phyloP scores from a whole-genome alignment of 2,888 invertebrate species.

The Polymixis lichenea region DNA sequence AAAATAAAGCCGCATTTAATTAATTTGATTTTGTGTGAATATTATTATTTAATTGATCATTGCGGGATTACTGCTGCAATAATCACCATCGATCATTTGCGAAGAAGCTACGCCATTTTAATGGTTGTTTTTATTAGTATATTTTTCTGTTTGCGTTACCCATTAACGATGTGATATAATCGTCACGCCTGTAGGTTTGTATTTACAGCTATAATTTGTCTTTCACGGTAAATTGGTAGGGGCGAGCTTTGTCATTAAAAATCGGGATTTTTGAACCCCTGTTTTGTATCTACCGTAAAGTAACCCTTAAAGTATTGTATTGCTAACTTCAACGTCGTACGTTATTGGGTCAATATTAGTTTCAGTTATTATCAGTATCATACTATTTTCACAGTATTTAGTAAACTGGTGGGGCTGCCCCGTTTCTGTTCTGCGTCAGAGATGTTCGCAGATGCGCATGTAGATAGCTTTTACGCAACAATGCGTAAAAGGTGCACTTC shows the following conservation, averaged over 20 bases:
- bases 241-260: too few relatives aligned
- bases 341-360: background rate
- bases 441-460: too few relatives aligned
- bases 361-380: background rate
- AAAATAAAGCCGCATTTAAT: background rate
- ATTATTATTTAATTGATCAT: conserved; percentile 6
- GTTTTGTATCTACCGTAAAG: background rate
- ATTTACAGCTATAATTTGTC: conserved; percentile 7
- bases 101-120: background rate
- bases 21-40: background rate
- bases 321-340: background rate
- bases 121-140: conserved; percentile 19
- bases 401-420: too few relatives aligned
- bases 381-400: too few relatives aligned
- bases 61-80: background rate
- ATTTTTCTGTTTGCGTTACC: conserved; percentile 14
- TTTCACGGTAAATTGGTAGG: conserved; percentile 19
- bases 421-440: too few relatives aligned
- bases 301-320: background rate
- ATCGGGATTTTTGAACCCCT: background rate
- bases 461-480: too few relatives aligned
- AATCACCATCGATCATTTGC: background rate
- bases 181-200: background rate
- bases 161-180: background rate
- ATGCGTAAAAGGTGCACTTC: too few relatives aligned